Conservation (phyloP, 2,888 invertebrate species). For the Volucella inflata region DNA sequence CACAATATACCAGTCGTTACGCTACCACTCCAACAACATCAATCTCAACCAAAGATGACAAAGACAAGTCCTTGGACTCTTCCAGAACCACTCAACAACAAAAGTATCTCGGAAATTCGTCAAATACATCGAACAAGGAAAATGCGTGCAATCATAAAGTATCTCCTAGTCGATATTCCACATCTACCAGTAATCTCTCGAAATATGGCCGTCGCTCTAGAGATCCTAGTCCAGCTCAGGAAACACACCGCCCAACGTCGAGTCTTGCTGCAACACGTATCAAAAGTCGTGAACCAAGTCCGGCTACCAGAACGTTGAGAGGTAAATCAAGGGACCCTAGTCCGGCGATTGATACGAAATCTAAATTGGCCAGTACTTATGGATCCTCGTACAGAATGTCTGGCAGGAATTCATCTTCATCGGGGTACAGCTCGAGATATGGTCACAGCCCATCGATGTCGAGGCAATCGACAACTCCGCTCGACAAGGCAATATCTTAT, state of each 20-base stretch:
- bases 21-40: conserved; percentile 63
- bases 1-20: conserved; percentile 81
- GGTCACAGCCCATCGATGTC: conserved; percentile 62
- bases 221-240: conserved; percentile 82
- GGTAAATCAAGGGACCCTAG: conserved; percentile 84
- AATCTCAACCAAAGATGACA: conserved; percentile 76
- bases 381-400: conserved; percentile 78
- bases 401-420: conserved; percentile 71
- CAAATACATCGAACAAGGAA: conserved; percentile 50
- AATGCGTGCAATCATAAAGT: conserved; percentile 48
- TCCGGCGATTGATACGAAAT: conserved; percentile 83
- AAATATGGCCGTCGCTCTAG: conserved; percentile 81
- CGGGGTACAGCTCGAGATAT: conserved; percentile 77
- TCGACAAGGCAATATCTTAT: conserved; percentile 82
- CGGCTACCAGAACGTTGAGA: conserved; percentile 81
- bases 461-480: conserved; percentile 40
- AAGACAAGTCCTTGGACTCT: conserved; percentile 76
- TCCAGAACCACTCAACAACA: conserved; percentile 42
- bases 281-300: conserved; percentile 86
- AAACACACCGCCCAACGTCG: conserved; percentile 80
- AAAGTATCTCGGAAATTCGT: conserved; percentile 40
- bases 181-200: conserved; percentile 77
- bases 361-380: conserved; percentile 76
- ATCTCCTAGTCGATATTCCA: conserved; percentile 64
- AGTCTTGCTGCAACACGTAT: conserved; percentile 75